Conservation (phyloP, 2,113 vertebrate genomes). For the Motacilla alba region DNA sequence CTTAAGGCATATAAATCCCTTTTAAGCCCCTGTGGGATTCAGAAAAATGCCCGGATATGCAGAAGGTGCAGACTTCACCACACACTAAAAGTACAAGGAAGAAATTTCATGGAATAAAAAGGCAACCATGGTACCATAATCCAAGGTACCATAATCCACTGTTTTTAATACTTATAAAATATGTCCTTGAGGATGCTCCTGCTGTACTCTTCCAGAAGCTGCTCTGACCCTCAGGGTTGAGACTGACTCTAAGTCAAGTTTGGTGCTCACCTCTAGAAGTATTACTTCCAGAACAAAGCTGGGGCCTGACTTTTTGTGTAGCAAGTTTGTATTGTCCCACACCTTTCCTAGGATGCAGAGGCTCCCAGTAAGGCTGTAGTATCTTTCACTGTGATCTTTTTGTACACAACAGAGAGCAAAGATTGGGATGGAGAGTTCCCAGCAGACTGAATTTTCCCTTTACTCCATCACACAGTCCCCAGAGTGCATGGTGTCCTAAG, state of each 20-base stretch:
- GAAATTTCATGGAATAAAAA: background rate
- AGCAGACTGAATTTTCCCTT: background rate
- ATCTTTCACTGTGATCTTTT: background rate
- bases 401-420: rapidly evolving
- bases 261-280: background rate
- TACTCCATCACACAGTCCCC: background rate
- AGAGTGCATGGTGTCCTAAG: background rate
- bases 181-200: background rate
- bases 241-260: background rate
- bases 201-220: background rate
- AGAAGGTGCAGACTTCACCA: background rate
- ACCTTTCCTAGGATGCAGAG: background rate
- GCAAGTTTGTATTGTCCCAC: background rate
- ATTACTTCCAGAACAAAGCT: background rate
- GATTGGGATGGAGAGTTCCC: background rate
- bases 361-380: background rate
- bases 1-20: background rate
- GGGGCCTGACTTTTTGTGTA: background rate
- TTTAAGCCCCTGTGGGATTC: background rate
- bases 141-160: background rate
- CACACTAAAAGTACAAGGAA: background rate
- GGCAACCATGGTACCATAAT: background rate
- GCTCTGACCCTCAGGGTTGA: background rate
- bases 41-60: background rate
- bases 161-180: background rate